Conservation (phyloP, 2,113 vertebrate genomes). For the Harpagus bidentatus region DNA sequence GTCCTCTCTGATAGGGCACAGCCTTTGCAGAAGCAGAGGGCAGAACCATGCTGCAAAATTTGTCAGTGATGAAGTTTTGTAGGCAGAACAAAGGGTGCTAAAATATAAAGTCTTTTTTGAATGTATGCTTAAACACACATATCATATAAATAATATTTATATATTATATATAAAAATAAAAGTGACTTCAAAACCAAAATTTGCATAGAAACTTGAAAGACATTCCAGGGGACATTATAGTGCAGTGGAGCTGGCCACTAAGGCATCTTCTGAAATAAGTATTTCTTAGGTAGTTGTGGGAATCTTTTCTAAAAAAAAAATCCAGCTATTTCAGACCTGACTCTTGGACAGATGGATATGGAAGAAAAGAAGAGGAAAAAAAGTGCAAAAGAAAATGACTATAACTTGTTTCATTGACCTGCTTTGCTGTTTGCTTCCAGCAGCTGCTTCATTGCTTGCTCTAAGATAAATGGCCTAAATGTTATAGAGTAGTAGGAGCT, state of each 20-base stretch:
- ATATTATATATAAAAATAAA: not conserved
- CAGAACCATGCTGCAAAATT: not conserved
- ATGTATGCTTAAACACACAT: not conserved
- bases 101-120: not conserved
- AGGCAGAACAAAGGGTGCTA: not conserved
- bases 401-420: not conserved
- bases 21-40: not conserved
- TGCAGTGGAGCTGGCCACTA: not conserved
- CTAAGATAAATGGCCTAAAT: not conserved
- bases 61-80: not conserved
- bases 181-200: not conserved
- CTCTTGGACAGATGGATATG: not conserved
- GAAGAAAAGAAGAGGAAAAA: not conserved
- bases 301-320: not conserved
- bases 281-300: not conserved
- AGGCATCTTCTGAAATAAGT: not conserved
- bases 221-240: not conserved
- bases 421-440: not conserved
- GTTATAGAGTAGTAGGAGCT: not conserved
- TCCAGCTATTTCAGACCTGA: not conserved
- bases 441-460: not conserved
- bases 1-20: not conserved
- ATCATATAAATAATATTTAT: not conserved
- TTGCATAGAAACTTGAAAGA: not conserved
- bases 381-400: not conserved